A percentile compares a stretch with the other conserved stretches of the same genome.
Evolutionary conservation across 1,140 invertebrate species (phyloP).

Genomic region (Cotesia typhae): DNA sequence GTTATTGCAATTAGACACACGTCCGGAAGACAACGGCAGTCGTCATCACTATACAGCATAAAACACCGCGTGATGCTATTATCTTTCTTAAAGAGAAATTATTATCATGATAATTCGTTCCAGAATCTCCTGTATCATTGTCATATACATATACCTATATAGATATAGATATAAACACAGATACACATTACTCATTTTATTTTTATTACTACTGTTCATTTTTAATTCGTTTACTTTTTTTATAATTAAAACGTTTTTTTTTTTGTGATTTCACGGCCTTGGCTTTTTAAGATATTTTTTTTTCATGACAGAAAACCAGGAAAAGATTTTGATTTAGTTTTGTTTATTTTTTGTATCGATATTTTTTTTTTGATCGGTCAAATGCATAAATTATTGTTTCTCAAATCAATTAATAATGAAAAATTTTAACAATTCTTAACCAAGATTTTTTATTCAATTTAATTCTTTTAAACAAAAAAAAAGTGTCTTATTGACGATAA

Average conservation of each 20-base stretch:
- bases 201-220: slow-evolving; percentile 26
- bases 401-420: no score
- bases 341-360: not conserved
- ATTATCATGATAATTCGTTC: slow-evolving; percentile 33
- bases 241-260: no score
- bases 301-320: no score
- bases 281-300: no score
- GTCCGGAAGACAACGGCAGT: slow-evolving; percentile 35
- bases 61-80: slow-evolving; percentile 31
- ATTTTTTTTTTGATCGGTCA: not conserved
- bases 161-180: not conserved
- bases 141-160: slow-evolving; percentile 26
- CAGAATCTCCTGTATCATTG: slow-evolving; percentile 36
- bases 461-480: no score
- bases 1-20: slow-evolving; percentile 41
- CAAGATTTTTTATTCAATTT: no score
- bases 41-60: slow-evolving; percentile 26
- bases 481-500: no score
- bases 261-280: no score
- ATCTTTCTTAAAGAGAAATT: slow-evolving; percentile 10
- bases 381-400: no score
- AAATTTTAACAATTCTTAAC: no score
- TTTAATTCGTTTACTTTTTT: no score
- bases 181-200: slow-evolving; percentile 39
- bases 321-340: no score